A percentile compares a stretch with the other conserved stretches of the same genome.
Conservation (phyloP, 2,113 vertebrate species). For the Chaenogobius annularis region DNA sequence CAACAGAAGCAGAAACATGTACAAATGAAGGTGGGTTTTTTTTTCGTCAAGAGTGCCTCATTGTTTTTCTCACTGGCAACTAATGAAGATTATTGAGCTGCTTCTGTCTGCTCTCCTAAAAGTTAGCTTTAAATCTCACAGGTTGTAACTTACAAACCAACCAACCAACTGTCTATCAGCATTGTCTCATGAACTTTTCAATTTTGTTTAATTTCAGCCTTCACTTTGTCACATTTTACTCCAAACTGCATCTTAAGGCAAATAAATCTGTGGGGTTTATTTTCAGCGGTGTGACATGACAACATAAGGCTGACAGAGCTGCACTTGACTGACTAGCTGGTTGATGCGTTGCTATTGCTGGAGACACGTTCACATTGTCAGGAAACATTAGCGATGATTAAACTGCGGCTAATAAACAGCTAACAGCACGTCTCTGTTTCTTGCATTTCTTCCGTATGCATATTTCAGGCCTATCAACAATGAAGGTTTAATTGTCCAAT, state of each 20-base stretch:
- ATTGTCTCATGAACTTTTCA: background rate
- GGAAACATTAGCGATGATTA: constrained; percentile 22
- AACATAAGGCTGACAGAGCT: constrained; percentile 23
- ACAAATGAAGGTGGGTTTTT: too few species aligned
- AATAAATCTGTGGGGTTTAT: constrained; percentile 22
- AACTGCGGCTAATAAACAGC: background rate
- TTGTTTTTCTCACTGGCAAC: too few species aligned
- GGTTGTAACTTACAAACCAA: too few species aligned
- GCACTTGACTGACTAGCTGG: constrained; percentile 37
- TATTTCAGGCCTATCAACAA: constrained; percentile 23
- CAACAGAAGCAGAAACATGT: too few species aligned
- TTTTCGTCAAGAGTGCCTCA: too few species aligned
- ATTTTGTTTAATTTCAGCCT: background rate
- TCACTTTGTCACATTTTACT: constrained; percentile 10
- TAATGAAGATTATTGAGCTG: too few species aligned
- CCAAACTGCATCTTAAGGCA: constrained; percentile 25
- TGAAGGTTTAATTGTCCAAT: constrained; percentile 8
- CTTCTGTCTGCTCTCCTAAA: too few species aligned
- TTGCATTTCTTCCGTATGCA: background rate
- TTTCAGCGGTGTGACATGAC: constrained; percentile 18
- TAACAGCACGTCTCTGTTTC: background rate
- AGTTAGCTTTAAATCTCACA: too few species aligned
- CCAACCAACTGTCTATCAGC: background rate
- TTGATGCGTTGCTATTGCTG: constrained; percentile 45
- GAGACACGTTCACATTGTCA: constrained; percentile 31